phyloP scores from a whole-genome alignment of 2,797 vertebrate genomes.

The Linurgus olivaceus region DNA sequence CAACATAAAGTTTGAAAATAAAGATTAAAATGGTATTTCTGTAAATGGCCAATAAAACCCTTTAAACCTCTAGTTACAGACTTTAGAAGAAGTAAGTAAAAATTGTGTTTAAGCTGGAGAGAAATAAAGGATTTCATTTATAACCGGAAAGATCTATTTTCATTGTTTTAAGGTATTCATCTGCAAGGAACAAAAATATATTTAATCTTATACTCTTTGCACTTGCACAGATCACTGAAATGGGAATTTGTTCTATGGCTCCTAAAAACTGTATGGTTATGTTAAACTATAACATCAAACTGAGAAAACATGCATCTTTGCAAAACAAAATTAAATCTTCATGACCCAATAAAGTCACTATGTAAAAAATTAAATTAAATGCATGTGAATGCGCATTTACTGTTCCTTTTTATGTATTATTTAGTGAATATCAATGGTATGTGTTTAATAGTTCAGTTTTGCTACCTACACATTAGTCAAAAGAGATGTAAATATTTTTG shows the following conservation, averaged over 20 bases:
- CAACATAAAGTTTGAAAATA: background rate
- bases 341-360: conserved; percentile 72
- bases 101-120: conserved; percentile 18
- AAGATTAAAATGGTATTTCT: conserved; percentile 11
- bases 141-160: conserved; percentile 23
- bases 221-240: conserved; percentile 56
- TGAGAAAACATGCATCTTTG: conserved; percentile 22
- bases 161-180: background rate
- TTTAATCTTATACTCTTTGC: conserved; percentile 1
- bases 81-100: conserved; percentile 13
- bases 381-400: conserved; percentile 89
- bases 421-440: conserved; percentile 84
- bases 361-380: conserved; percentile 78
- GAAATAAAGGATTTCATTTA: conserved; percentile 36
- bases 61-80: conserved; percentile 17
- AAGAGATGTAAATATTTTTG: conserved; percentile 86
- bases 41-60: conserved; percentile 5
- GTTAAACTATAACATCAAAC: conserved; percentile 12
- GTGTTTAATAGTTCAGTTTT: conserved; percentile 85
- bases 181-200: conserved; percentile 14
- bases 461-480: conserved; percentile 83
- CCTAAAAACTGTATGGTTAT: background rate
- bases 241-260: conserved; percentile 22
- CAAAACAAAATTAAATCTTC: conserved; percentile 49
- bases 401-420: conserved; percentile 84